Conservation (phyloP, 35 echinoderm and acorn worm genomes). For the Ptychodera flava region DNA sequence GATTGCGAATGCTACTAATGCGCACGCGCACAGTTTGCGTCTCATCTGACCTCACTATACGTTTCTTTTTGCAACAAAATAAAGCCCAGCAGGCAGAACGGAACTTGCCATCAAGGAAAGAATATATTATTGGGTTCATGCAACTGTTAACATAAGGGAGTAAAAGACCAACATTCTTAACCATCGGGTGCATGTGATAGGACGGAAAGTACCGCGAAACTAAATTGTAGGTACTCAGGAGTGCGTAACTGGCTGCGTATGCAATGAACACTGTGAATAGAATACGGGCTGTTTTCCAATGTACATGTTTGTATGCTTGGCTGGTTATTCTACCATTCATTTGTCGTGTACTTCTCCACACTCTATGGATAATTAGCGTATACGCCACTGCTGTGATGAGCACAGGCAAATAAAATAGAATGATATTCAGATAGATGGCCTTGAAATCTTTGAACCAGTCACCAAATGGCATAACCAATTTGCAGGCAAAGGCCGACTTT, state of each 20-base stretch:
- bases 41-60: too few species aligned
- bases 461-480: conserved; percentile 46
- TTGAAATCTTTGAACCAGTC: conserved; percentile 72
- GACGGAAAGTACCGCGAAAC: conserved; percentile 16
- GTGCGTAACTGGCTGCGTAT: conserved; percentile 42
- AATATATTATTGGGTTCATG: conserved; percentile 48
- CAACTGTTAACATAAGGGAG: conserved; percentile 56
- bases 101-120: conserved; percentile 37
- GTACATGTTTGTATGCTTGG: conserved; percentile 10
- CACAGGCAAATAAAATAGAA: conserved; percentile 61
- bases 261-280: conserved; percentile 54
- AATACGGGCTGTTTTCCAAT: conserved; percentile 66
- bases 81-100: neutral
- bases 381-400: conserved; percentile 57
- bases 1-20: too few species aligned
- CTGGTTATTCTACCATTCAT: conserved; percentile 27
- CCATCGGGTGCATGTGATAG: conserved; percentile 16
- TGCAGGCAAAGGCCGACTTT: conserved; percentile 63
- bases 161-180: conserved; percentile 62
- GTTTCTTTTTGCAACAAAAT: neutral
- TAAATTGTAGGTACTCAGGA: conserved; percentile 57
- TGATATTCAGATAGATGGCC: conserved; percentile 61
- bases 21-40: too few species aligned
- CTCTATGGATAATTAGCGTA: conserved; percentile 39
- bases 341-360: conserved; percentile 33